Evolutionary conservation across 2,113 vertebrate species (phyloP).

Genomic region (Reinhardtius hippoglossoides): DNA sequence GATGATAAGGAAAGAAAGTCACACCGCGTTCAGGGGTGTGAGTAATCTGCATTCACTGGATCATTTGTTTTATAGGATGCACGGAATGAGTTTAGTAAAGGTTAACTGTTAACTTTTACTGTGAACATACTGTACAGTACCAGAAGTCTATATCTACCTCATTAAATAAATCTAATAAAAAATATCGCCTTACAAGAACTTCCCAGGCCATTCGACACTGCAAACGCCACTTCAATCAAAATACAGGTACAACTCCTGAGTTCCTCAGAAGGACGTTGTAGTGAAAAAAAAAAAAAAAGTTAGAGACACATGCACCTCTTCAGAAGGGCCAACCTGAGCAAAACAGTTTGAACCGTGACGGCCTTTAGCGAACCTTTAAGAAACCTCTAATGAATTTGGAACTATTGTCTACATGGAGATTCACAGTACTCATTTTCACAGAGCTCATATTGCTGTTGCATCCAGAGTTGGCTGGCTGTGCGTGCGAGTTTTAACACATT

Average conservation of each 20-base stretch:
- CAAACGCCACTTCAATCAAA: too few relatives aligned
- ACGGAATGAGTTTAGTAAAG: conserved; percentile 4
- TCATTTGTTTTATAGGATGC: conserved; percentile 4
- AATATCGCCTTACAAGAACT: not conserved
- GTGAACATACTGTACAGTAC: not conserved
- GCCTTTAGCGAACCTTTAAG: too few relatives aligned
- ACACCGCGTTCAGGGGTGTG: conserved; percentile 27
- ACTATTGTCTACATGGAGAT: too few relatives aligned
- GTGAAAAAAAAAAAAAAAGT: too few relatives aligned
- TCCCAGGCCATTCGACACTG: not conserved
- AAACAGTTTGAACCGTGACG: too few relatives aligned
- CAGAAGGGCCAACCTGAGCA: too few relatives aligned
- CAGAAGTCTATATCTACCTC: not conserved
- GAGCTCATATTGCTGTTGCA: not conserved
- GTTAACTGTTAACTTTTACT: not conserved
- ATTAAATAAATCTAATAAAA: not conserved
- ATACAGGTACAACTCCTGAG: too few relatives aligned
- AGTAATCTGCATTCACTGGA: conserved; percentile 17
- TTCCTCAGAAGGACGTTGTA: too few relatives aligned
- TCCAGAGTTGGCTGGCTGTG: not conserved
- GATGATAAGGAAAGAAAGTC: conserved; percentile 47
- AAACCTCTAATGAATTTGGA: too few relatives aligned
- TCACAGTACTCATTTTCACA: too few relatives aligned
- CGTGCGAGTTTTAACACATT: not conserved
- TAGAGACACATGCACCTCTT: too few relatives aligned